Conservation (phyloP, 2,888 invertebrate species). For the Petrophora chlorosata region DNA sequence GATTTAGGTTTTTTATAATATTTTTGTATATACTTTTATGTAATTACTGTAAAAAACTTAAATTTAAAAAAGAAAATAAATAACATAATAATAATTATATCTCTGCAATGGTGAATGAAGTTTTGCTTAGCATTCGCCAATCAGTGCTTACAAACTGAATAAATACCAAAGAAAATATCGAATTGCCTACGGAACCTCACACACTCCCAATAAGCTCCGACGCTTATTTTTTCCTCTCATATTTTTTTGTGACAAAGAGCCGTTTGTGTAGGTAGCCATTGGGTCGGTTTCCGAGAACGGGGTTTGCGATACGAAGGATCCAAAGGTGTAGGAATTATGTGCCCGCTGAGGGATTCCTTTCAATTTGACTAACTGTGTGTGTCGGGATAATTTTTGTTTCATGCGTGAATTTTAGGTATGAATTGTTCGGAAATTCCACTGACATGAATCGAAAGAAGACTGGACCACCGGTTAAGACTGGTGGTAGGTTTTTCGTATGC, state of each 20-base stretch:
- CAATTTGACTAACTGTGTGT: conserved; percentile 35
- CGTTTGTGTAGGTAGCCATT: conserved; percentile 25
- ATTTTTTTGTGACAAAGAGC: conserved; percentile 27
- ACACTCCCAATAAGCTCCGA: background rate
- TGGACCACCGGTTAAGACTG: too few species aligned
- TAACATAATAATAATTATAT: too few species aligned
- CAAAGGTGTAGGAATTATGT: conserved; percentile 27
- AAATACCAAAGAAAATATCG: too few species aligned
- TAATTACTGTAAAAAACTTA: too few species aligned
- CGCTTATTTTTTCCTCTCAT: conserved; percentile 12
- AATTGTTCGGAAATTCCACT: background rate
- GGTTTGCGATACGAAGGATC: conserved; percentile 22
- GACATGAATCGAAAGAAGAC: too few species aligned
- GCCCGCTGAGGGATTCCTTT: conserved; percentile 27
- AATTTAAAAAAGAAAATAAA: too few species aligned
- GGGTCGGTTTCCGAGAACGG: conserved; percentile 32
- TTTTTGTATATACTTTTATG: too few species aligned
- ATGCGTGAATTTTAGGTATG: conserved; percentile 16
- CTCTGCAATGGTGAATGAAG: too few species aligned
- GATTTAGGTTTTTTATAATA: too few species aligned
- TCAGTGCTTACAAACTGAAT: background rate
- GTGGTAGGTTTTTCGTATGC: too few species aligned
- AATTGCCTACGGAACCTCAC: conserved; percentile 14
- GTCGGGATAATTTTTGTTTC: conserved; percentile 22
- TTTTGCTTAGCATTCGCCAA: too few species aligned